A percentile compares a stretch with the other conserved stretches of the same genome.
These are phyloP conservation scores for Micromussa lordhowensis DNA, from an alignment of 92 coral and sea anemone genomes.

Conservation along the genomic window DNA sequence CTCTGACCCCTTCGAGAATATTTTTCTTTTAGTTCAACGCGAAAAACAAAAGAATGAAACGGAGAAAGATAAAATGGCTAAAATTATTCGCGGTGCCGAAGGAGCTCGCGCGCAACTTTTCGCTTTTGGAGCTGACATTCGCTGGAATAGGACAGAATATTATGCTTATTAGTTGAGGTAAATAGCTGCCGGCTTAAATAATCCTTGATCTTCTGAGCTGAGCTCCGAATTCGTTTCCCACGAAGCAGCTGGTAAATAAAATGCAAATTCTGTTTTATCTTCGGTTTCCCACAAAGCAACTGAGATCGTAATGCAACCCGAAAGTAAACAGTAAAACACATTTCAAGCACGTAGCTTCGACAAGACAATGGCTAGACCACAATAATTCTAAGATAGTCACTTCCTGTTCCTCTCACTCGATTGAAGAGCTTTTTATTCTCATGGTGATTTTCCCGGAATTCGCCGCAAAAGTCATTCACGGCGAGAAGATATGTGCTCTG, in stretches of 20 bases:
- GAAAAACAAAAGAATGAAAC: too few species aligned
- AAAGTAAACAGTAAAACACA: background rate
- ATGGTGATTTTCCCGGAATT: background rate
- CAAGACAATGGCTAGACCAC: background rate
- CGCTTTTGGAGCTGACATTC: too few species aligned
- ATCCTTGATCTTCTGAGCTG: background rate
- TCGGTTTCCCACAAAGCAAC: background rate
- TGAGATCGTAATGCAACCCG: background rate
- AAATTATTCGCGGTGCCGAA: too few species aligned
- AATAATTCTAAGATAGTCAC: background rate
- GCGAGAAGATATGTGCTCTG: background rate
- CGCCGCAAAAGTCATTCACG: background rate
- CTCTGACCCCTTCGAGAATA: background rate
- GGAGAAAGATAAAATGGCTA: too few species aligned
- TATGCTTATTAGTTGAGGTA: background rate
- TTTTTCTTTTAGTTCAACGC: too few species aligned
- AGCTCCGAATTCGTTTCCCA: background rate
- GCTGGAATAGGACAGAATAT: too few species aligned
- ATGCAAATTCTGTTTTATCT: background rate
- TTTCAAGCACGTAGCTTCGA: background rate
- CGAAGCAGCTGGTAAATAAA: background rate
- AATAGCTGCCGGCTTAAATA: background rate
- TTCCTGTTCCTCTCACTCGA: background rate
- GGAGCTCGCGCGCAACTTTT: too few species aligned
- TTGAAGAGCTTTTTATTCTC: background rate